A percentile compares a stretch with the other conserved stretches of the same genome.
Conservation (phyloP, 2,888 invertebrate genomes). For the Gasteruption jaculator region DNA sequence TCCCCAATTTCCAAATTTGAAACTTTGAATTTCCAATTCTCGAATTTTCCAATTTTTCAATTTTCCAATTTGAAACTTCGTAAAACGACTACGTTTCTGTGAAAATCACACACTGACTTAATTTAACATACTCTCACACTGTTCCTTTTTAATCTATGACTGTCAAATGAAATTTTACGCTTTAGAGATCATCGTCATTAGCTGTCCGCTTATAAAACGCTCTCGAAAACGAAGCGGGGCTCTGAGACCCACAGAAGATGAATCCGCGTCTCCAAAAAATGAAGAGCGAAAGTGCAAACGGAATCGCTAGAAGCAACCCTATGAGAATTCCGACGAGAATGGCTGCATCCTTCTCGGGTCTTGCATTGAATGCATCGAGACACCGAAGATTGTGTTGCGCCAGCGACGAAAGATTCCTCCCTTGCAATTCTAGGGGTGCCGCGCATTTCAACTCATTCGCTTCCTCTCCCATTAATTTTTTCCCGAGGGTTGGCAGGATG, state of each 20-base stretch:
- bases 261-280: constrained; percentile 64
- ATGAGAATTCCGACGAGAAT: constrained; percentile 67
- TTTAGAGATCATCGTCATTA: constrained; percentile 53
- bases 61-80: too few species aligned
- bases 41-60: too few species aligned
- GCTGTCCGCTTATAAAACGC: constrained; percentile 70
- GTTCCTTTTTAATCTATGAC: too few species aligned
- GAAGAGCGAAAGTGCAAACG: constrained; percentile 60
- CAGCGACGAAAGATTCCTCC: constrained; percentile 59
- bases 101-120: too few species aligned
- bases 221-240: constrained; percentile 61
- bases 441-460: constrained; percentile 55
- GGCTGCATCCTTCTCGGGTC: constrained; percentile 66
- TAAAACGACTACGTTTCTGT: too few species aligned
- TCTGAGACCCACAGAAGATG: constrained; percentile 58
- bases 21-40: too few species aligned
- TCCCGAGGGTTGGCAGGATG: constrained; percentile 36
- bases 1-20: too few species aligned
- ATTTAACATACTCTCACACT: too few species aligned
- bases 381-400: constrained; percentile 62
- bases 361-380: constrained; percentile 61
- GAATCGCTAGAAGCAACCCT: constrained; percentile 66
- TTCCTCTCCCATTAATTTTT: constrained; percentile 30
- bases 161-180: too few species aligned
- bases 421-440: constrained; percentile 63